Evolutionary conservation across 1,140 invertebrate genomes (phyloP).

Genomic region (Drosophila bocki): DNA sequence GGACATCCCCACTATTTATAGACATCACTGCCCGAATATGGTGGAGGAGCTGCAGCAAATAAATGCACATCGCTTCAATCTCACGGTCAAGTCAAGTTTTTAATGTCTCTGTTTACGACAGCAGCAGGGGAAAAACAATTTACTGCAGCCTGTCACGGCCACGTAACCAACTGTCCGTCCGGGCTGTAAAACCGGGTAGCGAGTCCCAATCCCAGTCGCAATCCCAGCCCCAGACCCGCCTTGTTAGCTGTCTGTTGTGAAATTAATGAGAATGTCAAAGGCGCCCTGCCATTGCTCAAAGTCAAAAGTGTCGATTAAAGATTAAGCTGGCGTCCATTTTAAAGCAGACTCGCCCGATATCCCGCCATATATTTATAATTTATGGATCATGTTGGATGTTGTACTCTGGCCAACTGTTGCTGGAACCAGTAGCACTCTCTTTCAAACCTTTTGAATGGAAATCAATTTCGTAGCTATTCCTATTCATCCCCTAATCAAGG

Average conservation of each 20-base stretch:
- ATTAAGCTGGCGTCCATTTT: conserved; percentile 41
- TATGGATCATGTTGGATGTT: neutral
- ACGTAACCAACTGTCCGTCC: conserved; percentile 31
- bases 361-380: conserved; percentile 24
- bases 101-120: conserved; percentile 47
- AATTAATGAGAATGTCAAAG: conserved; percentile 64
- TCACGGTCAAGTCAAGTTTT: conserved; percentile 40
- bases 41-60: conserved; percentile 9
- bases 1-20: conserved; percentile 37
- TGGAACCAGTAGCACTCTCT: neutral
- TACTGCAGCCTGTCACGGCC: conserved; percentile 26
- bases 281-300: conserved; percentile 37
- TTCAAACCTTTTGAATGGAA: neutral
- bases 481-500: no score
- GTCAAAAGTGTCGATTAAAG: conserved; percentile 64
- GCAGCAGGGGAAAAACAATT: conserved; percentile 42
- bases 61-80: conserved; percentile 27
- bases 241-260: conserved; percentile 37
- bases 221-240: conserved; percentile 1
- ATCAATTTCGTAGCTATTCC: neutral
- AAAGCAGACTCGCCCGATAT: conserved; percentile 11
- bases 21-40: conserved; percentile 23
- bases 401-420: conserved; percentile 26
- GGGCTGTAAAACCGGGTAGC: conserved; percentile 21
- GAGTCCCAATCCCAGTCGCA: neutral